These are phyloP conservation scores for Monopterus albus DNA, from an alignment of 2,113 vertebrate genomes.

Conservation along the genomic window DNA sequence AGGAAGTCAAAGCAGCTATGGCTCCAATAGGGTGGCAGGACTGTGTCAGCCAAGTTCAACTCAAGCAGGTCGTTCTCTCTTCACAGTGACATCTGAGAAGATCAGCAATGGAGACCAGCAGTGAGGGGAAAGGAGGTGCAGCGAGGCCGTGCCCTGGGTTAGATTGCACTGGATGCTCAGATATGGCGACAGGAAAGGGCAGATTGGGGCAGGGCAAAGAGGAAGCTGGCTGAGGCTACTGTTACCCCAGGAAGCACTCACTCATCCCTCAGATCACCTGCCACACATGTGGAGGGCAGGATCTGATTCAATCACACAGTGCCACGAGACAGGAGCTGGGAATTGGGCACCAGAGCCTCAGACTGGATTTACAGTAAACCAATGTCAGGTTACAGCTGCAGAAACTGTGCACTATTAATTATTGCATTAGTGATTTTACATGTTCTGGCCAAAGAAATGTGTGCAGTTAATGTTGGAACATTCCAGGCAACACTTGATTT, in stretches of 20 bases:
- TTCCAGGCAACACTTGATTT: background rate
- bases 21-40: conserved; percentile 52
- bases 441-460: background rate
- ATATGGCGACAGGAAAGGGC: conserved; percentile 75
- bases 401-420: background rate
- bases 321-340: conserved; percentile 26
- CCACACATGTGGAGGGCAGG: conserved; percentile 57
- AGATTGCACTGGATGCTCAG: conserved; percentile 67
- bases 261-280: conserved; percentile 75
- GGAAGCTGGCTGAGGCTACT: conserved; percentile 35
- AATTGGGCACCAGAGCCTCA: conserved; percentile 13
- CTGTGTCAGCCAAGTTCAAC: conserved; percentile 66
- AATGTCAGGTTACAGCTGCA: background rate
- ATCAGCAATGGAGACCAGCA: conserved; percentile 41
- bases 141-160: conserved; percentile 51
- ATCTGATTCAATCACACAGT: conserved; percentile 28
- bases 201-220: conserved; percentile 30
- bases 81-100: conserved; percentile 67
- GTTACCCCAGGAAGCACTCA: conserved; percentile 74
- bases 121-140: conserved; percentile 36
- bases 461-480: background rate
- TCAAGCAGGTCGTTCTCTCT: conserved; percentile 58
- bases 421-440: background rate
- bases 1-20: conserved; percentile 49
- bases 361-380: background rate